Conservation (phyloP, 2,113 vertebrate genomes). For the Charina bottae region DNA sequence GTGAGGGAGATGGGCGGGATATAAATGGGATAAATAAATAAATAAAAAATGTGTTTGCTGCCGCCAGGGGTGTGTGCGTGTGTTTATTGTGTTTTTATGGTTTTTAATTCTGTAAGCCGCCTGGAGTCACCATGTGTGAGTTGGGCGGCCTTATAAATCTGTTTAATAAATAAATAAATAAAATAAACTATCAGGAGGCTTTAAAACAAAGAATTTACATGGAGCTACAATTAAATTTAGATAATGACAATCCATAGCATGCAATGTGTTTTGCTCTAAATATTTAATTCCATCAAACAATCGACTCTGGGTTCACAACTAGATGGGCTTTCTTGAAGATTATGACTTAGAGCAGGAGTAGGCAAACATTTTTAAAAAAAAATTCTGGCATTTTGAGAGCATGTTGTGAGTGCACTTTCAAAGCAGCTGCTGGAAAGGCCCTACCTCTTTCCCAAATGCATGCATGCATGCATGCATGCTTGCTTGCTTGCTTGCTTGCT, state of each 20-base stretch:
- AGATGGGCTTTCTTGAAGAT: not conserved
- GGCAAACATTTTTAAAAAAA: not conserved
- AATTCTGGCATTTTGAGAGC: not conserved
- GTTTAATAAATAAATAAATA: too few species aligned
- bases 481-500: too few species aligned
- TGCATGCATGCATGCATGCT: too few species aligned
- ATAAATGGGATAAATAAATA: too few species aligned
- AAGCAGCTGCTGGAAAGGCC: not conserved
- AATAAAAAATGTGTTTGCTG: too few species aligned
- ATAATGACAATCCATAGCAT: not conserved
- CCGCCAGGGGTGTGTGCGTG: too few species aligned
- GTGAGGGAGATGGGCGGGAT: too few species aligned
- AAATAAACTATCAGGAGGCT: constrained; percentile 24
- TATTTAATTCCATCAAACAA: not conserved
- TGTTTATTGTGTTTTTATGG: too few species aligned
- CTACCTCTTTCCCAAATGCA: not conserved
- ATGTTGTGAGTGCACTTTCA: not conserved
- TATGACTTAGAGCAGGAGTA: not conserved
- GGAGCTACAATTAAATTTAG: not conserved
- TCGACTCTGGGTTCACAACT: not conserved
- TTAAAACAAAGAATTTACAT: too few species aligned
- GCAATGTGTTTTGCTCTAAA: not conserved
- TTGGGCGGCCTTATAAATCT: too few species aligned
- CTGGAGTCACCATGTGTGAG: too few species aligned
- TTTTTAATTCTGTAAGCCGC: too few species aligned